These are phyloP conservation scores for Mustela lutreola DNA, from an alignment of 2,113 vertebrate genomes.

Conservation along the genomic window DNA sequence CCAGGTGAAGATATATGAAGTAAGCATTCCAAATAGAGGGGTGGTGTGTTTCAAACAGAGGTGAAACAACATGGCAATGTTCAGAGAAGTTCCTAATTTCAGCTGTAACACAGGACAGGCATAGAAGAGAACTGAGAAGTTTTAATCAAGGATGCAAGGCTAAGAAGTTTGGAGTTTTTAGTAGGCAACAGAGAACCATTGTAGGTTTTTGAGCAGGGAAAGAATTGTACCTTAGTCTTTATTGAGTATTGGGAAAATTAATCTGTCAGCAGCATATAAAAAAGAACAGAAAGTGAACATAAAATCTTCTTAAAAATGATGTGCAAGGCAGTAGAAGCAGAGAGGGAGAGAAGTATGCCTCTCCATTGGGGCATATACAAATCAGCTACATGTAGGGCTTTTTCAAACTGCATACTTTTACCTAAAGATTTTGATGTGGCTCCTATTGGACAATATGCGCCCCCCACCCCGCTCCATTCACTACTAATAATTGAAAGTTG, in stretches of 20 bases:
- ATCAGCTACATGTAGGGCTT: neutral
- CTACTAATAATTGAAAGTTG: neutral
- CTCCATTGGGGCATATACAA: neutral
- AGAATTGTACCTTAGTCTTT: conserved; percentile 34
- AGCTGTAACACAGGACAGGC: neutral
- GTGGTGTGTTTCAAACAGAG: neutral
- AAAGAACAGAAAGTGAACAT: neutral
- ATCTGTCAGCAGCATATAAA: neutral
- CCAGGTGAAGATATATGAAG: neutral
- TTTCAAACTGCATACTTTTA: neutral
- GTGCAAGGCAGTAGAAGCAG: neutral
- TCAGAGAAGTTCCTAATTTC: neutral
- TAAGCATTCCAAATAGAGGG: neutral
- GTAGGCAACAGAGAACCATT: neutral
- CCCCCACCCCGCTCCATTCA: neutral
- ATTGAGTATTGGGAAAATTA: conserved; percentile 43
- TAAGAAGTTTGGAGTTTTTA: conserved; percentile 22
- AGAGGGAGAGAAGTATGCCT: neutral
- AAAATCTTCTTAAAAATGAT: conserved; percentile 33
- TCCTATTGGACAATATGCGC: neutral
- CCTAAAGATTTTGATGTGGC: neutral
- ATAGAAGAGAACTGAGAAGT: neutral
- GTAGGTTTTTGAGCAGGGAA: conserved; percentile 12
- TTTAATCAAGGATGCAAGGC: neutral
- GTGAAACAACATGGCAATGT: neutral